Conservation (phyloP, 2,113 vertebrate genomes). For the Orcinus orca region DNA sequence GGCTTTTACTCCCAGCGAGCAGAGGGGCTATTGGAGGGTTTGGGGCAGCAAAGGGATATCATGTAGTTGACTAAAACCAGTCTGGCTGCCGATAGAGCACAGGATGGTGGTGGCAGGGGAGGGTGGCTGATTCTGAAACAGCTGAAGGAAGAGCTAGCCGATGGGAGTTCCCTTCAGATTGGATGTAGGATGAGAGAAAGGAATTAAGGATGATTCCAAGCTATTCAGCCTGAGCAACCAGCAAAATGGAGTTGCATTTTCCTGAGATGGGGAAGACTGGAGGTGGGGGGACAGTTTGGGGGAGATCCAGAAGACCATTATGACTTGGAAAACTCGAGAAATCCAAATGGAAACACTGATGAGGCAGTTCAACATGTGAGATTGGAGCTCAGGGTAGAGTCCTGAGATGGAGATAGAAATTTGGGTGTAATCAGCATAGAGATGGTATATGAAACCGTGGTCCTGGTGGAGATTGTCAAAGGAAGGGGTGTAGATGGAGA, state of each 20-base stretch:
- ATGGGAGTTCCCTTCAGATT: background rate
- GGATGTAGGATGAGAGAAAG: background rate
- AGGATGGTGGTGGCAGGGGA: too few species aligned
- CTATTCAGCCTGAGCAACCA: background rate
- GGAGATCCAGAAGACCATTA: background rate
- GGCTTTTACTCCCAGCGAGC: background rate
- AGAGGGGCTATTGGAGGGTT: background rate
- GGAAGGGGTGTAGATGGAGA: background rate
- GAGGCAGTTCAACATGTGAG: background rate
- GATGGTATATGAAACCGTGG: background rate
- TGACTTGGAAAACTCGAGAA: constrained; percentile 3
- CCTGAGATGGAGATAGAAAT: background rate
- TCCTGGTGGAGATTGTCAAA: background rate
- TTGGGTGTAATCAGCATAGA: background rate
- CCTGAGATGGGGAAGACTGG: background rate
- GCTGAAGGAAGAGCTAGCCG: background rate
- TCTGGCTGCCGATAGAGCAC: background rate
- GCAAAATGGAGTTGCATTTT: background rate
- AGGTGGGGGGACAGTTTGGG: background rate
- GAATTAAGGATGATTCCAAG: background rate
- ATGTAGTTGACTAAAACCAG: background rate
- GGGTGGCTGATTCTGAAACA: background rate
- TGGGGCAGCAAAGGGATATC: background rate
- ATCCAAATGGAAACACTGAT: background rate
- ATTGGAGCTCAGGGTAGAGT: background rate